Percentiles rank a stretch among this genome's conserved stretches.
These are phyloP conservation scores for Probaryconus sp. DNA, from an alignment of 1,140 invertebrate genomes.

Conservation along the genomic window DNA sequence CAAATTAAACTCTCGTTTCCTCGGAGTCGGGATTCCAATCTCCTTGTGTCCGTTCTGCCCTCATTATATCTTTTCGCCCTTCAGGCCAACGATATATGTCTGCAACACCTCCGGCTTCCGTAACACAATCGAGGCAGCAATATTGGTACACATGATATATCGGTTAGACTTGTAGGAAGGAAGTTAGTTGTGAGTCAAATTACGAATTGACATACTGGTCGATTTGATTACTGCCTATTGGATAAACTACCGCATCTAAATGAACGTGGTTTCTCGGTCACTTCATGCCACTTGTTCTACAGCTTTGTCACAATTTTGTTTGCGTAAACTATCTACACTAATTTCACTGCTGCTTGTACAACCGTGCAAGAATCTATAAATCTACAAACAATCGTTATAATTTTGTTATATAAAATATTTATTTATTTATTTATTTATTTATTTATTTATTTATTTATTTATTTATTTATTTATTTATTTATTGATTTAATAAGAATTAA, in stretches of 20 bases:
- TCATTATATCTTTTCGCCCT: conserved; percentile 19
- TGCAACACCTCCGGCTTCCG: conserved; percentile 44
- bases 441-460: too few species aligned
- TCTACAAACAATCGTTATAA: too few species aligned
- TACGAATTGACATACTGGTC: conserved; percentile 46
- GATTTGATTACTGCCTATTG: conserved; percentile 48
- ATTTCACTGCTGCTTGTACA: conserved; percentile 22
- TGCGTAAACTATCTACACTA: conserved; percentile 11
- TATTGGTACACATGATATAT: conserved; percentile 54
- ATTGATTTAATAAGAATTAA: too few species aligned
- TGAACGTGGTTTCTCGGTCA: conserved; percentile 34
- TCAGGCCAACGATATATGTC: conserved; percentile 41
- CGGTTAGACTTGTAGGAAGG: conserved; percentile 37
- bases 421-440: too few species aligned
- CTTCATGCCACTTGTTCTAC: conserved; percentile 21
- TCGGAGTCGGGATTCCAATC: conserved; percentile 62
- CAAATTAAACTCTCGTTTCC: conserved; percentile 65
- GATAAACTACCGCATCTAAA: conserved; percentile 32
- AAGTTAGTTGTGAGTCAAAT: conserved; percentile 54
- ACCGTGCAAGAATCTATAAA: too few species aligned
- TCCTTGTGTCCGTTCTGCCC: conserved; percentile 59
- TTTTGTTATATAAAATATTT: too few species aligned
- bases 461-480: too few species aligned
- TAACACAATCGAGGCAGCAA: conserved; percentile 41
- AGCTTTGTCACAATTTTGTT: conserved; percentile 33